Base-by-base conservation (phyloP, 92 coral and sea anemone species). In the Palythoa grandis region DNA sequence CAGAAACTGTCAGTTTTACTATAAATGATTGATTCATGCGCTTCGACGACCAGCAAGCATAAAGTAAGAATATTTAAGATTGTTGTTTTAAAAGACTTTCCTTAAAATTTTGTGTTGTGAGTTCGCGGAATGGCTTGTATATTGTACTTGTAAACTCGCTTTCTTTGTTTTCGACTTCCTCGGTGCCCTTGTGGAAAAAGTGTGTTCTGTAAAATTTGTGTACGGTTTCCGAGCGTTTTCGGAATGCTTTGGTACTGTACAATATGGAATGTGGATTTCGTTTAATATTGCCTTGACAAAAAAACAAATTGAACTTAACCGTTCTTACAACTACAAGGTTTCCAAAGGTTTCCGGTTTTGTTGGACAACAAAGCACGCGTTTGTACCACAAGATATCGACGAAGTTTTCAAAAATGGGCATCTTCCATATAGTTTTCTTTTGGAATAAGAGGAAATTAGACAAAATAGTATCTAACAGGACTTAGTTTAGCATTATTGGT, bases 221-320 rank as follows among this genome's bases (percentile, higher is more conserved):
- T 29, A 60, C 53, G 1, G 35, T 29, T 60, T 78, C 60, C 25
- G 20, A 58, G 57, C 15, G 47, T 37, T 58, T 58, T 16, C 43
- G 70, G 83, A 78, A 57, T 78, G 69, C 22, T 60, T 65, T 54
- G 65, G 20, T 52, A 52, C 48, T 78, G 63, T 58, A 63, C 40
- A 54, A 15, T 25, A 11, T 57, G 16, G 9, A 63, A 4, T n/a
- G 7, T 63, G 7, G 25, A 63, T 19, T 19, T 63, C 9, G 23
- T 63, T 63, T 10, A n/a, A 9, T 0, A 63, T n/a, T 63, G 20
- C 69, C 25, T 2, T 3, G 69, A 7, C 25, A 19, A 13, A 60
- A 60, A 12, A 15, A 16, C 16, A 60, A 57, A 14, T 4, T 16
- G 19, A 12, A 19, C 19, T 22, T 60, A 22, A 2, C 16, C 66